Evolutionary conservation across 2,797 vertebrate genomes (phyloP), one percentile per base, ranked within the genome.

Genomic region (Betta splendens): DNA sequence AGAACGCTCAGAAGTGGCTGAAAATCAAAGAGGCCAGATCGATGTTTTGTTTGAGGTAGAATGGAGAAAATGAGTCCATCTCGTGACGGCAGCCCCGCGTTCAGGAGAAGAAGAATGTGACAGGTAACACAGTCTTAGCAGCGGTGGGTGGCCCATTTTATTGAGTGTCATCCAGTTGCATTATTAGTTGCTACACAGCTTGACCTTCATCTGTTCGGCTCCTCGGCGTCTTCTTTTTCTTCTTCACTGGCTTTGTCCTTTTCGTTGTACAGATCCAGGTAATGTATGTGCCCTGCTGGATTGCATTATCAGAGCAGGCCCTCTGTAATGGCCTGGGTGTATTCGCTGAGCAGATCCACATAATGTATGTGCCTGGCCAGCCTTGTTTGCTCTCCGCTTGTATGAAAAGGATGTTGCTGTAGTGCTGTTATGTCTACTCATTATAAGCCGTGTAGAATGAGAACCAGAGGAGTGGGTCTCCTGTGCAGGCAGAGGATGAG

Each of bases 271-370:
- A 57, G 47, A 80, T 79, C 72, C 72, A 15, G 44, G 48, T 75
- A 79, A 80, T 76, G 69, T 51, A 81, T 75, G 66, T 52, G 18
- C 20, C 31, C 44, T 31, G 40, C 33, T 68, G 71, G 16, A 69
- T 15, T 64, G 61, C 39, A 63, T 83, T 77, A 81, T 50, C 49
- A 69, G 20, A 46, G 61, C 47, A 60, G 51, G 64, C 20, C 52
- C 49, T 72, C 57, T 60, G 51, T 54, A 75, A 75, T 53, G 42
- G 35, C 69, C 43, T 7, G 55, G 63, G 21, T 13, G 9, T 37
- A 64, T 26, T 18, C 35, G 8, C 25, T 37, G 32, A 31, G 45
- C 55, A 62, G 40, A 79, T 64, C 75, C 73, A 45, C 32, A 32
- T 72, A 80, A 82, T 65, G 47, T 52, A 69, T 80, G 77, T 54